A percentile compares a stretch with the other conserved stretches of the same genome.
Conservation (phyloP, 2,113 vertebrate species). For the Saimiri boliviensis region DNA sequence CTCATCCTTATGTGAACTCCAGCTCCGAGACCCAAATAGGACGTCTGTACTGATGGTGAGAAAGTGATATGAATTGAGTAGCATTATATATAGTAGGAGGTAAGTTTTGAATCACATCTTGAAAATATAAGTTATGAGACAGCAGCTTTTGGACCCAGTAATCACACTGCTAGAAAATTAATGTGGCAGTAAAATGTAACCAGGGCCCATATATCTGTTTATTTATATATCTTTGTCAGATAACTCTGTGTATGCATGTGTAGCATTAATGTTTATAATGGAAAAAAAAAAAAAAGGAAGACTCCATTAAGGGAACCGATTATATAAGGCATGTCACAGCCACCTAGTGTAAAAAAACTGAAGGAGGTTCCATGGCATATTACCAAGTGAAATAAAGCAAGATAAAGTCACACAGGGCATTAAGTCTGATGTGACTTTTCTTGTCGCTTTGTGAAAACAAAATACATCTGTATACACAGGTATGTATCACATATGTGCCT, state of each 20-base stretch:
- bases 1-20: neutral
- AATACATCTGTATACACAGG: neutral
- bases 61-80: neutral
- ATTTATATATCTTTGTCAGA: neutral
- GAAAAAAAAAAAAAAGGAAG: neutral
- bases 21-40: neutral
- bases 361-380: neutral
- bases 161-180: neutral
- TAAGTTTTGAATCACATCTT: neutral
- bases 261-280: neutral
- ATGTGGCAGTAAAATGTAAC: neutral
- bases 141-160: neutral
- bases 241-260: neutral
- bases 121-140: neutral
- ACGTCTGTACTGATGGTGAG: neutral
- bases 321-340: neutral
- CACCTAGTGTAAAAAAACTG: neutral
- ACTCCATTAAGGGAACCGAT: neutral
- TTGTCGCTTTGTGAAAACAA: neutral
- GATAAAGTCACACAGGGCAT: neutral
- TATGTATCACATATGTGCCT: rapidly evolving
- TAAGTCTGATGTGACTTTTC: neutral
- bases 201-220: neutral
- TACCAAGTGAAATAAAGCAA: neutral
- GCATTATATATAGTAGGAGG: neutral